Conservation (phyloP, 1,140 invertebrate genomes). For the Drosophila ogumai region DNA sequence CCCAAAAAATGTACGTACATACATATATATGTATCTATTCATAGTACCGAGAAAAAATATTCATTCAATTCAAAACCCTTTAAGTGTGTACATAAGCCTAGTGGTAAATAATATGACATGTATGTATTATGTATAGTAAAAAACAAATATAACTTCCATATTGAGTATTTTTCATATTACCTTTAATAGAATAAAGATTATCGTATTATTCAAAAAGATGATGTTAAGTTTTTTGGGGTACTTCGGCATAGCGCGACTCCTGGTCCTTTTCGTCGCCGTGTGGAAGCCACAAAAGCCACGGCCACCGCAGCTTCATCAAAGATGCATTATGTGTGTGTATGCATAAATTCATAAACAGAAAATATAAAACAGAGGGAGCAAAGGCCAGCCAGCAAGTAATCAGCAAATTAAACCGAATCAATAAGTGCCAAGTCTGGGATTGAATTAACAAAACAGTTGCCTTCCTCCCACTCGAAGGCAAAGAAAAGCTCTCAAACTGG, state of each 20-base stretch:
- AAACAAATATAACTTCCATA: slow-evolving; percentile 79
- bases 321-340: slow-evolving; percentile 49
- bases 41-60: slow-evolving; percentile 31
- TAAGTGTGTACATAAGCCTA: slow-evolving; percentile 66
- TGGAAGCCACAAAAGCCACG: slow-evolving; percentile 35
- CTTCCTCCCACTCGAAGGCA: neutral
- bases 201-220: slow-evolving; percentile 70
- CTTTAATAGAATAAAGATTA: slow-evolving; percentile 80
- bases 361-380: slow-evolving; percentile 5
- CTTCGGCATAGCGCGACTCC: neutral
- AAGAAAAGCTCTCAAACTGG: neutral
- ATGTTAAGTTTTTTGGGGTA: neutral
- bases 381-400: slow-evolving; percentile 17
- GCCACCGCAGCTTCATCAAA: slow-evolving; percentile 48
- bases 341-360: slow-evolving; percentile 30
- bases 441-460: slow-evolving; percentile 15
- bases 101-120: slow-evolving; percentile 65
- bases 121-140: slow-evolving; percentile 73
- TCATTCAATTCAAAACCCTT: slow-evolving; percentile 38
- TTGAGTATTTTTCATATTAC: slow-evolving; percentile 80
- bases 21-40: slow-evolving; percentile 28
- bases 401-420: slow-evolving; percentile 38
- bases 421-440: slow-evolving; percentile 26
- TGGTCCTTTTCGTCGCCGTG: neutral
- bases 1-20: slow-evolving; percentile 17